Evolutionary conservation across 2,797 vertebrate species (phyloP), one percentile per base, ranked within the genome.

Genomic region (Lithobates sylvaticus): DNA sequence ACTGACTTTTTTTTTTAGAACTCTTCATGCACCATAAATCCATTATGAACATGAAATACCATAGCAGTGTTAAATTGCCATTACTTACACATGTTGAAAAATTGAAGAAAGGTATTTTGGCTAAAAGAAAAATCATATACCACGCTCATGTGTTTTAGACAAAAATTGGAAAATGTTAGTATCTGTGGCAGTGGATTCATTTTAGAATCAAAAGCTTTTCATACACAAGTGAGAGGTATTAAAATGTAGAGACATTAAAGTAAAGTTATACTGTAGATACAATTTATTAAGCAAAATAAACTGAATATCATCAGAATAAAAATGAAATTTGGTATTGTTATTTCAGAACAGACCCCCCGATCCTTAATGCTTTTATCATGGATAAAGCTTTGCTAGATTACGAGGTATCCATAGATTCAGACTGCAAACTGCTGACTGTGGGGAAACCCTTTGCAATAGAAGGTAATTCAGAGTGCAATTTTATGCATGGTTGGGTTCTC

Each of bases 371-470:
- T 84, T 98, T 98, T 93, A 98, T 98, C 94, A 98, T 98, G 97
- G 97, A 98, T 91, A 98, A 98, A 86, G 96, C 97, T 0, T 94
- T 98, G 23, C 91, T 98, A 84, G 97, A 98, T 89, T 98, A 97
- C 0, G 97, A 98, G 88, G 97, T 98, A 12, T 98, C 97, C 90
- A 97, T 98, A 1, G 97, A 98, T 21, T 94, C 97, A 0, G 96
- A 98, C 91, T 98, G 97, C 92, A 97, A 96, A 84, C 92, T 98
- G 82, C 94, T 97, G 42, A 98, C 97, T 0, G 96, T 98, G 44
- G 97, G 97, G 26, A 98, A 98, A 85, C 96, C 97, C 0, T 98
- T 98, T 0, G 97, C 97, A 85, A 98, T 98, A 0, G 97, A 98
- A 95, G 97, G 97, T 97, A 88, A 81, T 26, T 84, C 36, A 16